phyloP scores from a whole-genome alignment of 2,113 vertebrate genomes.

The Oreochromis aureus region DNA sequence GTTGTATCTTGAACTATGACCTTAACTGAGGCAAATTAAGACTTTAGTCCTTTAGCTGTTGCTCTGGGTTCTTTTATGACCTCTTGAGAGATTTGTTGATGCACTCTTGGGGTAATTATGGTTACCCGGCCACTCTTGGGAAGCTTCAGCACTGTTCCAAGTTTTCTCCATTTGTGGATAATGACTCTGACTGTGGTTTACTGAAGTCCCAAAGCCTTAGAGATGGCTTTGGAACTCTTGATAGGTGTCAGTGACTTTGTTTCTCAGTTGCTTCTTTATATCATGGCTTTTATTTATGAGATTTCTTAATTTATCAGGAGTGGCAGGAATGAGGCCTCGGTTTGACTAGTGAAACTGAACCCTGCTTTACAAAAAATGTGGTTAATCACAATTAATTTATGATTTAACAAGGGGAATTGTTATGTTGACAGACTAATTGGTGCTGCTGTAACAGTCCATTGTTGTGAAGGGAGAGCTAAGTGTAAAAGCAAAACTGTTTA shows the following conservation, averaged over 20 bases:
- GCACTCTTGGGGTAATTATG: not conserved
- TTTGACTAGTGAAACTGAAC: not conserved
- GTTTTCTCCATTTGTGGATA: not conserved
- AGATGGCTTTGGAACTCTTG: not conserved
- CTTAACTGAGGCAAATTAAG: not conserved
- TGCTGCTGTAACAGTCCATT: not conserved
- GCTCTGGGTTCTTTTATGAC: not conserved
- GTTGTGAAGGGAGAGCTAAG: not conserved
- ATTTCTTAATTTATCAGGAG: not conserved
- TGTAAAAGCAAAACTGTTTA: not conserved
- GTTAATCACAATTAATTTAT: not conserved
- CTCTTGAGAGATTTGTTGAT: not conserved
- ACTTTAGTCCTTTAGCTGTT: not conserved
- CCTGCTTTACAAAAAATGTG: not conserved
- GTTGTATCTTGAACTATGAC: not conserved
- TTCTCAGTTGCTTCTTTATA: not conserved
- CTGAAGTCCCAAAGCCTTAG: not conserved
- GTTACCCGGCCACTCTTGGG: not conserved
- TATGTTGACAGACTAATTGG: not conserved
- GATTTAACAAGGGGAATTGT: not conserved
- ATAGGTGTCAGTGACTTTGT: not conserved
- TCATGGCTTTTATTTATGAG: not conserved
- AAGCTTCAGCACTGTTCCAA: not conserved
- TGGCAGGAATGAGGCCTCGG: not conserved
- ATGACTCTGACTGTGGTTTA: not conserved